These are phyloP conservation scores for Rattus rattus DNA, from an alignment of 2,113 vertebrate species.

Conservation along the genomic window DNA sequence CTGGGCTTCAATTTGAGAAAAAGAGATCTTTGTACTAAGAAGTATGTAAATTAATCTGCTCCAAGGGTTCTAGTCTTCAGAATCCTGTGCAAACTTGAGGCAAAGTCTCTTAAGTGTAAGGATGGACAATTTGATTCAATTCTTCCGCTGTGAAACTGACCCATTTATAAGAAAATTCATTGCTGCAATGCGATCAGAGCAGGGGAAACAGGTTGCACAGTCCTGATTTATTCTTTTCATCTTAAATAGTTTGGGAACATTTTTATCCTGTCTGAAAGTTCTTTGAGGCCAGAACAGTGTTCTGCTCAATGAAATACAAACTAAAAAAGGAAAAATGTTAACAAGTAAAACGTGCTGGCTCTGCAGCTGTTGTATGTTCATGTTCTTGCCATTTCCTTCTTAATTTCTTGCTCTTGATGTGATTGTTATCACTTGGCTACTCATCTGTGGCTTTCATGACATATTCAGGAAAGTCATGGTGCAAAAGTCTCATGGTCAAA, in stretches of 20 bases:
- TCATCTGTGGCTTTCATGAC: neutral
- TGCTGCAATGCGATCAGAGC: neutral
- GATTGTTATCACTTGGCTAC: neutral
- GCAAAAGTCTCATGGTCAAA: neutral
- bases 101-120: neutral
- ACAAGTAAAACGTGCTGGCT: neutral
- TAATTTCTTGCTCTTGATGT: neutral
- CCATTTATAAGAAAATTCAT: neutral
- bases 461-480: neutral
- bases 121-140: neutral
- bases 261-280: neutral
- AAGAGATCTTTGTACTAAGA: conserved; percentile 7
- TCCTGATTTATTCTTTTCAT: neutral
- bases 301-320: neutral
- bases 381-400: neutral
- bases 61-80: neutral
- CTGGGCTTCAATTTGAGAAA: neutral
- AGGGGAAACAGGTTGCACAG: neutral
- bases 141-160: neutral
- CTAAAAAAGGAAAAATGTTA: neutral
- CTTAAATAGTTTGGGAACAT: neutral
- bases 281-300: neutral
- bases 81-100: neutral
- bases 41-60: conserved; percentile 30
- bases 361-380: neutral